These are phyloP conservation scores for Trichopoda pennipes DNA, from an alignment of 2,888 invertebrate genomes.

Conservation along the genomic window DNA sequence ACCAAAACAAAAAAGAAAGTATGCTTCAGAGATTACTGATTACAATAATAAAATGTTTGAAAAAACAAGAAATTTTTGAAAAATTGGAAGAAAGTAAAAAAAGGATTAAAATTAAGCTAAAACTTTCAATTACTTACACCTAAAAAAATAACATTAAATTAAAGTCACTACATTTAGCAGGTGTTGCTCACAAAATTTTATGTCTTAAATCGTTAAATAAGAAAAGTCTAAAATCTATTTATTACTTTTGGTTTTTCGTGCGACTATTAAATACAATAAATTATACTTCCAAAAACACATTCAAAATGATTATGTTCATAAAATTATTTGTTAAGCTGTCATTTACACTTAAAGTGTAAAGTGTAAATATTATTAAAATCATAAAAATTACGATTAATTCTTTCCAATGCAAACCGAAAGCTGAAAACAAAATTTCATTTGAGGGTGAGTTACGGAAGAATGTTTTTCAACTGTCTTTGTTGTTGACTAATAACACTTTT, in stretches of 20 bases:
- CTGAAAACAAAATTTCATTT: not conserved
- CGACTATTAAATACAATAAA: conserved; percentile 37
- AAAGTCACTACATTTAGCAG: conserved; percentile 39
- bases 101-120: not conserved
- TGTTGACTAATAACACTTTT: conserved; percentile 68
- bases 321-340: conserved; percentile 72
- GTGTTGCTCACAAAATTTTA: conserved; percentile 51
- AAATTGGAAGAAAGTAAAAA: too few relatives aligned
- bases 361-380: conserved; percentile 77
- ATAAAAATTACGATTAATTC: conserved; percentile 73
- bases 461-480: conserved; percentile 1
- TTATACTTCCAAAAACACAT: conserved; percentile 49
- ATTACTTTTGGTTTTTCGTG: not conserved
- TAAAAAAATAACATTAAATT: not conserved
- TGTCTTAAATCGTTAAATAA: conserved; percentile 53
- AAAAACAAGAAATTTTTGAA: too few relatives aligned
- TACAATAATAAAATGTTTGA: too few relatives aligned
- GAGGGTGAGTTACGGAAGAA: conserved; percentile 37
- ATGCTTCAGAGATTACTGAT: too few relatives aligned
- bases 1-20: too few relatives aligned
- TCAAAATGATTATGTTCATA: conserved; percentile 70
- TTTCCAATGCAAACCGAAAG: conserved; percentile 12
- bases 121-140: not conserved
- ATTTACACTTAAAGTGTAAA: conserved; percentile 70
- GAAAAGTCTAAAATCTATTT: conserved; percentile 33